Evolutionary conservation across 1,140 invertebrate genomes (phyloP).

Genomic region (Apis florea): DNA sequence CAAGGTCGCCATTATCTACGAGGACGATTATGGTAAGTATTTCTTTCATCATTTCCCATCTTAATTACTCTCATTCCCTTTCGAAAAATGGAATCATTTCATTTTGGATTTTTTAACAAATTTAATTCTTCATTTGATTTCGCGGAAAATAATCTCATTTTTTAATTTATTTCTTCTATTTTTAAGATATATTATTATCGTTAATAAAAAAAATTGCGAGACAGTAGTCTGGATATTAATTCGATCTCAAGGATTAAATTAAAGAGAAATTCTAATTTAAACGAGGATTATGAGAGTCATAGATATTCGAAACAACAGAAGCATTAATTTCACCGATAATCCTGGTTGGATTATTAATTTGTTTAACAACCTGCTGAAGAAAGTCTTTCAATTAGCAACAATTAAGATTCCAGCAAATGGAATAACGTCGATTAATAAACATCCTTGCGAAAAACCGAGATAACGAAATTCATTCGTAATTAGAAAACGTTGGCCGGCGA

Average conservation of each 20-base stretch:
- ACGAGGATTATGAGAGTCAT: background rate
- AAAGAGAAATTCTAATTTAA: background rate
- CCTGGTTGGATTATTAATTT: constrained; percentile 18
- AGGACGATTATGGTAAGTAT: constrained; percentile 85
- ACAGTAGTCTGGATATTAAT: background rate
- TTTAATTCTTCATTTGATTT: too few relatives aligned
- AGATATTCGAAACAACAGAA: background rate
- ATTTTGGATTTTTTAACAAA: too few relatives aligned
- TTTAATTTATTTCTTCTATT: too few relatives aligned
- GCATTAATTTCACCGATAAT: constrained; percentile 6
- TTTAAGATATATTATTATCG: too few relatives aligned
- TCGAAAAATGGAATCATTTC: too few relatives aligned
- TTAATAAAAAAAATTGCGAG: background rate
- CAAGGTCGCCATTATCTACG: constrained; percentile 86
- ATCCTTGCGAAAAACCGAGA: background rate
- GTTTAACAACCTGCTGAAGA: background rate
- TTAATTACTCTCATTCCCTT: too few relatives aligned
- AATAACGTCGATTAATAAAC: constrained; percentile 42
- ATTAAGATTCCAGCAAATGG: background rate
- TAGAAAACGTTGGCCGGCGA: constrained; percentile 12
- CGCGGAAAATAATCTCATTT: too few relatives aligned
- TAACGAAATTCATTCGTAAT: constrained; percentile 29
- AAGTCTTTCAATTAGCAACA: constrained; percentile 13
- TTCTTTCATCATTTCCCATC: too few relatives aligned
- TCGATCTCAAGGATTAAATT: background rate